Conservation (phyloP, 2,888 invertebrate species). For the Julus scandinavius region DNA sequence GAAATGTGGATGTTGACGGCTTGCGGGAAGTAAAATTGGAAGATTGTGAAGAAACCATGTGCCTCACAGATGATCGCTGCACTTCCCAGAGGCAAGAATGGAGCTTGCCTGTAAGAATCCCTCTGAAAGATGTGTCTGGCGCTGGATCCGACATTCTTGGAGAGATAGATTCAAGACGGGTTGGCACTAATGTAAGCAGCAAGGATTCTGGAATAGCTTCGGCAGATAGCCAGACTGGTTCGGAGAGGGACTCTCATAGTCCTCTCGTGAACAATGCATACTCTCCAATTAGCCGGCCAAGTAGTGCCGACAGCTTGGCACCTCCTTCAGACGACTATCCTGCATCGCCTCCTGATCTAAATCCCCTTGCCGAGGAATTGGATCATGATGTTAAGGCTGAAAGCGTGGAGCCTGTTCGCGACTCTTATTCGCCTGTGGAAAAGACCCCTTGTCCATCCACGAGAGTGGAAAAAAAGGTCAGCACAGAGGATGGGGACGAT, state of each 20-base stretch:
- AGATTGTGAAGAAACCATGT: background rate
- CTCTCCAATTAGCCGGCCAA: slow-evolving; percentile 68
- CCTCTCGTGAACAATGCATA: slow-evolving; percentile 63
- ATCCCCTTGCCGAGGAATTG: background rate
- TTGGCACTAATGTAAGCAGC: slow-evolving; percentile 53
- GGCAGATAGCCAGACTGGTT: slow-evolving; percentile 55
- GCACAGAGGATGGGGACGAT: background rate
- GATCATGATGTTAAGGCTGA: background rate
- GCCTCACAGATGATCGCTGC: background rate
- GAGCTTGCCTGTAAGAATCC: slow-evolving; percentile 57
- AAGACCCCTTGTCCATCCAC: background rate
- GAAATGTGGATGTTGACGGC: background rate
- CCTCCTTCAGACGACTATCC: slow-evolving; percentile 25
- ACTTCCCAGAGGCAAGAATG: slow-evolving; percentile 52
- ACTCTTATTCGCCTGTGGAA: background rate
- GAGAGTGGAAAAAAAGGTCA: background rate
- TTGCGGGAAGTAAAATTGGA: slow-evolving; percentile 52
- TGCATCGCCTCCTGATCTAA: background rate
- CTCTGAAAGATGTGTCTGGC: slow-evolving; percentile 57
- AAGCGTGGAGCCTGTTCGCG: slow-evolving; percentile 31
- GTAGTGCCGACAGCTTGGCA: slow-evolving; percentile 64
- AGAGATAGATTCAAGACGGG: slow-evolving; percentile 7
- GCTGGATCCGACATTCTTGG: slow-evolving; percentile 14
- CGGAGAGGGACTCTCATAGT: slow-evolving; percentile 55
- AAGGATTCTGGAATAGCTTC: slow-evolving; percentile 57